A percentile compares a stretch with the other conserved stretches of the same genome.
Conservation (phyloP, 2,797 vertebrate genomes). For the Schizothorax lantsangensis region DNA sequence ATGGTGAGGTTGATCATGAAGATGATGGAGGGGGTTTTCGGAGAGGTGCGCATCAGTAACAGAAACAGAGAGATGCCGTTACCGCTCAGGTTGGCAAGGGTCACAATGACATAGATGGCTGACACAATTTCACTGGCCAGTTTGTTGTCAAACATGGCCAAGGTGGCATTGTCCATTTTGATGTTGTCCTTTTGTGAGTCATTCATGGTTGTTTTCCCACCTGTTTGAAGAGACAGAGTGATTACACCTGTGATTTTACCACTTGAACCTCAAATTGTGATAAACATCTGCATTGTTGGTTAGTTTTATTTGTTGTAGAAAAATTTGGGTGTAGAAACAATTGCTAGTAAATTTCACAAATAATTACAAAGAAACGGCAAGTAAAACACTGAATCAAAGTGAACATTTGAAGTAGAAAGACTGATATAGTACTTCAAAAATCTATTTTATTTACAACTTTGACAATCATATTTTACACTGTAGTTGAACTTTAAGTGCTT, state of each 20-base stretch:
- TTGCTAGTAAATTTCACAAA: not conserved
- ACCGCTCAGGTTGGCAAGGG: constrained; percentile 81
- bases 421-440: not conserved
- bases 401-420: not conserved
- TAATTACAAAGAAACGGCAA: not conserved
- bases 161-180: constrained; percentile 81
- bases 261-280: not conserved
- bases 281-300: constrained; percentile 12
- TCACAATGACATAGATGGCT: constrained; percentile 82
- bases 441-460: not conserved
- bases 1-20: constrained; percentile 96
- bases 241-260: constrained; percentile 9
- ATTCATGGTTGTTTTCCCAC: constrained; percentile 48
- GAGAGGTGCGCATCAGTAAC: constrained; percentile 83
- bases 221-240: constrained; percentile 38
- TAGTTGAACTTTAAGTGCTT: not conserved
- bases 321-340: not conserved
- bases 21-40: constrained; percentile 87
- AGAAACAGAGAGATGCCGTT: constrained; percentile 92
- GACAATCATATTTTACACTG: not conserved
- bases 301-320: not conserved
- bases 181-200: constrained; percentile 71
- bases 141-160: constrained; percentile 77
- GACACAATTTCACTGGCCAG: constrained; percentile 74
- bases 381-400: not conserved